Base-by-base conservation (phyloP, 1,140 invertebrate genomes). In the Saccostrea cuccullata region DNA sequence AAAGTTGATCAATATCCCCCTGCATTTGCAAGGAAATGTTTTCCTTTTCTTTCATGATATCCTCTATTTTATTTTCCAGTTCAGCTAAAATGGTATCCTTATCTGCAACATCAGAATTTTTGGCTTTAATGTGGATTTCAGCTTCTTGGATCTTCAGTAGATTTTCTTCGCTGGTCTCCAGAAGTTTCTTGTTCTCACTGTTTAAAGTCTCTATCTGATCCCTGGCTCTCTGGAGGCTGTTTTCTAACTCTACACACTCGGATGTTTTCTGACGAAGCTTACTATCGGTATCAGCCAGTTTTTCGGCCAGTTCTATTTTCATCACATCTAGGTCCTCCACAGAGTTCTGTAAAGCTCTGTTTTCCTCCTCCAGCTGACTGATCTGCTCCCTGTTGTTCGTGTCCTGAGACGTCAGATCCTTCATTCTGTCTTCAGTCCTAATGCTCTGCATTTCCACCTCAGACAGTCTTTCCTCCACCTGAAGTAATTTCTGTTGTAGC, bases 361-460 rank as follows among this genome's bases (percentile, higher is more conserved):
- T 30, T 56, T 84, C 82, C n/a, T 84, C 55, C 82, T 84, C 17
- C 1, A 84, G 30, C n/a, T 84, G 40, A 20, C n/a, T 8, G 11
- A 84, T 55, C 40, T 55, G 40, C 2, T 56, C 55, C 13, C 20
- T 47, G 30, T 20, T 84, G 20, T 20, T 84, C 17, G 8, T 20
- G 4, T 55, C 82, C 47, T 84, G 40, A n/a, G 55, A 55, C 20
- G n/a, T 9, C 15, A 56, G 40, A 55, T 84, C 30, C 17, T 56
- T 47, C 17, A 55, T 20, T 20, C 47, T 84, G 40, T 55, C 82
- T 12, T 55, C 23, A 88, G 67, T 20, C n/a, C 40, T 47, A 83
- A 70, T 5, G 82, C 82, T 60, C 26, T 77, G 70, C 82, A 85
- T 58, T 86, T n/a, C 82, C 86, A 55, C n/a, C 87, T 84, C 60